phyloP scores from a whole-genome alignment of 2,888 invertebrate species.

The Colletes collaris region DNA sequence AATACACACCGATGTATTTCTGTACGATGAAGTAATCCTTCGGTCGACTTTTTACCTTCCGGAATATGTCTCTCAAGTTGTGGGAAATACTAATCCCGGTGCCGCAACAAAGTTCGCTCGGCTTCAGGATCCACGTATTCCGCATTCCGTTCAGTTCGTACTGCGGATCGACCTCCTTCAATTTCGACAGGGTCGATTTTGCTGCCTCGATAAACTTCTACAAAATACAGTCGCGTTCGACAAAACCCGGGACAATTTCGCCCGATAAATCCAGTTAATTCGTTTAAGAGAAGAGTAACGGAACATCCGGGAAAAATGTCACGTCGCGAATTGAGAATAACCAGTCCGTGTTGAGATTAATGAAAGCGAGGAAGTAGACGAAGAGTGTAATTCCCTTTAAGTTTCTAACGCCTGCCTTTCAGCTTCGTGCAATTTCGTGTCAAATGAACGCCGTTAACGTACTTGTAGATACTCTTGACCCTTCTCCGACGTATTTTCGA shows the following conservation, averaged over 20 bases:
- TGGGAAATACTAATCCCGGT: conserved; percentile 92
- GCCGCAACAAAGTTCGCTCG: conserved; percentile 92
- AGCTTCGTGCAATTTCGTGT: no score
- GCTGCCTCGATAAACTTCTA: conserved; percentile 57
- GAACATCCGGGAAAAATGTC: neutral
- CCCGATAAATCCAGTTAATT: no score
- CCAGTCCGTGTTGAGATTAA: no score
- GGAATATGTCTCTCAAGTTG: conserved; percentile 89
- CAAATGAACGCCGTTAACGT: neutral
- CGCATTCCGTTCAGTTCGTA: conserved; percentile 87
- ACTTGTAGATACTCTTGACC: conserved; percentile 30
- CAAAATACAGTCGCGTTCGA: neutral
- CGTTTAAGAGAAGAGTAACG: no score
- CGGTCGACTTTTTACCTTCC: conserved; percentile 85
- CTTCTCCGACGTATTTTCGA: conserved; percentile 43
- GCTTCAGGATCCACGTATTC: conserved; percentile 96
- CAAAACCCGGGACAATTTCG: no score
- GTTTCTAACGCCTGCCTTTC: neutral
- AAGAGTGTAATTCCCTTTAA: no score
- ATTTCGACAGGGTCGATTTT: conserved; percentile 60
- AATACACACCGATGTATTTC: conserved; percentile 93
- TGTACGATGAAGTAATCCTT: conserved; percentile 91
- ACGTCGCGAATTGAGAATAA: no score
- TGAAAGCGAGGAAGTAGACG: no score
- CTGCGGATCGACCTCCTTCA: conserved; percentile 75